Conservation (phyloP, 2,113 vertebrate species). For the Zosterops lateralis region DNA sequence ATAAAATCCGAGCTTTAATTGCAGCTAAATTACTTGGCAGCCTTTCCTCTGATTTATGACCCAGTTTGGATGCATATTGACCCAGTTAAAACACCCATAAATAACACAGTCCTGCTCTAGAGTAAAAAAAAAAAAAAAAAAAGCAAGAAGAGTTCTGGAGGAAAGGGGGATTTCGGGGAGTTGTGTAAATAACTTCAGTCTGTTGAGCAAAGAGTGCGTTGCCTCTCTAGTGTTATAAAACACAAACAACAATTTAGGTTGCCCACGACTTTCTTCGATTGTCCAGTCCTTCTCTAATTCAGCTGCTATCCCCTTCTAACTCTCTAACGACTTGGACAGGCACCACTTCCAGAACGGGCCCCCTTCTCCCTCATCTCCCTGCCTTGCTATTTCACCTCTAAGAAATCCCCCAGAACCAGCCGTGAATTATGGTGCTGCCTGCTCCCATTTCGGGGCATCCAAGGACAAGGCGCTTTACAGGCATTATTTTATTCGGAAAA, state of each 20-base stretch:
- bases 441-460: background rate
- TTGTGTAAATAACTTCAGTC: conserved; percentile 26
- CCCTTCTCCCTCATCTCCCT: background rate
- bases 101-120: conserved; percentile 62
- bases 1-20: conserved; percentile 73
- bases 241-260: conserved; percentile 17
- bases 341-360: background rate
- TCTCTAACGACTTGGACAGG: background rate
- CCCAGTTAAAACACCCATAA: conserved; percentile 77
- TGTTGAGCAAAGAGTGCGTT: background rate
- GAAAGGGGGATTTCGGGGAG: conserved; percentile 37
- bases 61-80: conserved; percentile 74
- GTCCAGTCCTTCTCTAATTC: background rate
- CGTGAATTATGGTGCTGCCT: background rate
- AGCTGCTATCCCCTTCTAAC: background rate
- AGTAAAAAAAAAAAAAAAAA: conserved; percentile 43
- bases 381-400: background rate
- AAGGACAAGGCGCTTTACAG: background rate
- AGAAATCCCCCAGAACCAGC: background rate
- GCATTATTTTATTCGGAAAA: conserved; percentile 27
- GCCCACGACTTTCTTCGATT: background rate
- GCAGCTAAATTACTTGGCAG: conserved; percentile 74
- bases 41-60: conserved; percentile 75
- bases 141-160: conserved; percentile 54
- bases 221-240: background rate